Base-by-base conservation (phyloP, 2,113 vertebrate genomes). In the Chaetorhynchus papuensis region DNA sequence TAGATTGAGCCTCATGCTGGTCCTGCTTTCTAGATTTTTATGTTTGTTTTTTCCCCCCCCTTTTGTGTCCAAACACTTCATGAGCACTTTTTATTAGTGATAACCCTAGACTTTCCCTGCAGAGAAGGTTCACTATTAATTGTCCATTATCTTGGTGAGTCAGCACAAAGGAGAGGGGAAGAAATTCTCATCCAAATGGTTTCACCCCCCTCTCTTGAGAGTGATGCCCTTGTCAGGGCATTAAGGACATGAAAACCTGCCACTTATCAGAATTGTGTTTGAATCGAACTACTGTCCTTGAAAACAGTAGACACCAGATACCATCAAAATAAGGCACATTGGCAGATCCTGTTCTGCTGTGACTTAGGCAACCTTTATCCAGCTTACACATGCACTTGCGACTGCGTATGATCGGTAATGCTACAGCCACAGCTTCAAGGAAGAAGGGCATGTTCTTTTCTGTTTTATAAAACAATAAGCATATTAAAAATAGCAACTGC, bases 271-370 rank as follows among this genome's bases (percentile, higher is more conserved):
- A 97, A 97, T 60, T 97, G 97, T 97, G 95, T 97, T 96, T 97
- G 97, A 98, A 98, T 98, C 93, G 97, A 98, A 98, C 97, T 91
- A 87, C 97, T 97, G 98, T 96, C 98, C 97, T 98, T 98, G 98
- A 98, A 97, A 97, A 97, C 93, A 92, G 96, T 41, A 96, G 97
- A 97, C 97, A 97, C 90, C 91, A 97, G 98, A 98, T 98, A 96
- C 53, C 89, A 98, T 98, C 97, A 95, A 89, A 91, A 96, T 78
- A 71, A 95, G 93, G 74, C 54, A 77, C 95, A 81, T 3, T 94
- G 89, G 95, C 93, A 96, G 93, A 93, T 90, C 95, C 59, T 65
- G 91, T 78, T 98, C 95, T 70, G 77, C 8, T 39, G 97, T 88
- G 71, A 89, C 87, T 97, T 28, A 26, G 84, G 91, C 85, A 96